These are phyloP conservation scores for Diaperis boleti DNA, from an alignment of 2,888 invertebrate species.

Conservation along the genomic window DNA sequence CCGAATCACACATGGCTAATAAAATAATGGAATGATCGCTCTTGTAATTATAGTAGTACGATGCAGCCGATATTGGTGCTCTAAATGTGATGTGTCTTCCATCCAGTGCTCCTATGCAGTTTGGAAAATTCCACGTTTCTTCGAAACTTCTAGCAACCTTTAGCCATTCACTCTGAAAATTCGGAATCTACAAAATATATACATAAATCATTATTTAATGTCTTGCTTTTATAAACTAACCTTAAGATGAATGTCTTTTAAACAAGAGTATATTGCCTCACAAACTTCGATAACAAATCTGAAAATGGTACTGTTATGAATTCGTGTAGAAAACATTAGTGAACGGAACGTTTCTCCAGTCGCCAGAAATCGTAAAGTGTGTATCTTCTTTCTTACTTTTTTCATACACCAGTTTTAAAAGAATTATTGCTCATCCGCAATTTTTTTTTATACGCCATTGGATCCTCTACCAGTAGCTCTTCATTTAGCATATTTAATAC, in stretches of 20 bases:
- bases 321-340: background rate
- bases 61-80: background rate
- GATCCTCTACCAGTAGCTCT: background rate
- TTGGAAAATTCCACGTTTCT: too few species aligned
- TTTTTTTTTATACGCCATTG: background rate
- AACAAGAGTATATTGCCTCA: background rate
- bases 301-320: background rate
- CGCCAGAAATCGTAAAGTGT: background rate
- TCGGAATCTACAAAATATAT: too few species aligned
- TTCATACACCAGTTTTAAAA: too few species aligned
- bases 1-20: background rate
- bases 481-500: background rate
- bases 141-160: too few species aligned
- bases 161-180: too few species aligned
- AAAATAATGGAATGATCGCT: background rate
- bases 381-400: too few species aligned
- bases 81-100: too few species aligned
- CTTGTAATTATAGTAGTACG: slow-evolving; percentile 1
- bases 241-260: too few species aligned
- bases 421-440: too few species aligned
- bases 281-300: background rate
- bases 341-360: background rate
- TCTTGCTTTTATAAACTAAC: too few species aligned
- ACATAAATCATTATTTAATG: too few species aligned
- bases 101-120: too few species aligned